Percentiles rank a stretch among this genome's conserved stretches.
These are phyloP conservation scores for Gryon sp. DNA, from an alignment of 1,140 invertebrate species.

Conservation along the genomic window DNA sequence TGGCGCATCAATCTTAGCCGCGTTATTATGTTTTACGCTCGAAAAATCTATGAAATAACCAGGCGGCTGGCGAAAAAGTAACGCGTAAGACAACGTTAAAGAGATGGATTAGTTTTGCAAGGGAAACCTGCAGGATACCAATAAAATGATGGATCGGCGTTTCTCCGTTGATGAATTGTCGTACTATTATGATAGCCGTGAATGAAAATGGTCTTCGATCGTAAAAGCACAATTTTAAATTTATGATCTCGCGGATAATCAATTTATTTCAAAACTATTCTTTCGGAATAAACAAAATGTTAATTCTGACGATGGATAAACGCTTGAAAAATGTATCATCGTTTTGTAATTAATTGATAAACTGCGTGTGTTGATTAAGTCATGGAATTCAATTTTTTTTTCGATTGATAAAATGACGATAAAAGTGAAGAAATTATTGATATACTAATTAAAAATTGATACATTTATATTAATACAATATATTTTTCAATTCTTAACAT, in stretches of 20 bases:
- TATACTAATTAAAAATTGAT: too few relatives aligned
- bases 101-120: conserved; percentile 60
- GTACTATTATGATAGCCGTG: conserved; percentile 35
- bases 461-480: too few relatives aligned
- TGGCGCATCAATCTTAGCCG: conserved; percentile 45
- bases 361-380: too few relatives aligned
- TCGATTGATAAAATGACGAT: too few relatives aligned
- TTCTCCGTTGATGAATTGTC: conserved; percentile 51
- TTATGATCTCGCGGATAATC: conserved; percentile 31
- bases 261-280: too few relatives aligned
- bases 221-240: conserved; percentile 26
- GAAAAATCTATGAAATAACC: conserved; percentile 39
- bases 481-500: too few relatives aligned
- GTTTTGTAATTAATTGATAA: too few relatives aligned
- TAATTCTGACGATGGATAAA: background rate
- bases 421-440: too few relatives aligned
- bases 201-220: conserved; percentile 40
- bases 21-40: conserved; percentile 21
- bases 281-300: background rate
- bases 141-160: conserved; percentile 53
- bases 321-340: too few relatives aligned
- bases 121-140: conserved; percentile 35
- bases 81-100: conserved; percentile 60
- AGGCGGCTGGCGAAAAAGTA: conserved; percentile 11
- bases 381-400: too few relatives aligned